Percentiles rank a stretch among this genome's conserved stretches.
Evolutionary conservation across 2,797 vertebrate species (phyloP).

Genomic region (Cirrhinus molitorella): DNA sequence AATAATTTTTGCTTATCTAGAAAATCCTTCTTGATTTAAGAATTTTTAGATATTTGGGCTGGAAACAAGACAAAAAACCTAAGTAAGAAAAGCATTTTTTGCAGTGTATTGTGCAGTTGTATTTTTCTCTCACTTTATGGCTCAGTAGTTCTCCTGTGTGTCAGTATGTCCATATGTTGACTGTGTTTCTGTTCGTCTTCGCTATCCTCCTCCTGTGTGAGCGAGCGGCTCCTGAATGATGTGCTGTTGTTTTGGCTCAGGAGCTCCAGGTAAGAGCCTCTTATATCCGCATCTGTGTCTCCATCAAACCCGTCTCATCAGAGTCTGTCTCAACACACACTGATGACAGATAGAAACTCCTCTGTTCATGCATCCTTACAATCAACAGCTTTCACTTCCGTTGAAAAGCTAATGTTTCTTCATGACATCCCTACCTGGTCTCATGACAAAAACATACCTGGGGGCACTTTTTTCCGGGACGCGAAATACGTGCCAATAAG

Average conservation of each 20-base stretch:
- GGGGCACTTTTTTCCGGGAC: too few species aligned
- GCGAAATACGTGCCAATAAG: too few species aligned
- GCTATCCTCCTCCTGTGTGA: background rate
- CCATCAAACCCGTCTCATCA: background rate
- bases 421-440: too few species aligned
- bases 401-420: background rate
- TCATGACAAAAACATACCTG: too few species aligned
- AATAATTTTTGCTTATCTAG: too few species aligned
- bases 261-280: constrained; percentile 40
- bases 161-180: constrained; percentile 17
- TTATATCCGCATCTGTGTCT: background rate
- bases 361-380: background rate
- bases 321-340: background rate
- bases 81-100: too few species aligned
- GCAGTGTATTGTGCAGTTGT: too few species aligned
- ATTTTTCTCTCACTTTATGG: background rate
- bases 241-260: constrained; percentile 22
- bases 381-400: background rate
- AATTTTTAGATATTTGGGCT: too few species aligned
- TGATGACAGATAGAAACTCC: background rate
- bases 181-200: constrained; percentile 38
- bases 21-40: too few species aligned
- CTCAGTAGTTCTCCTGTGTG: background rate
- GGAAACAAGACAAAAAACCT: too few species aligned
- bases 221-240: background rate